A percentile compares a stretch with the other conserved stretches of the same genome.
phyloP scores from a whole-genome alignment of 2,888 invertebrate species.

The Zaprionus obscuricornis region DNA sequence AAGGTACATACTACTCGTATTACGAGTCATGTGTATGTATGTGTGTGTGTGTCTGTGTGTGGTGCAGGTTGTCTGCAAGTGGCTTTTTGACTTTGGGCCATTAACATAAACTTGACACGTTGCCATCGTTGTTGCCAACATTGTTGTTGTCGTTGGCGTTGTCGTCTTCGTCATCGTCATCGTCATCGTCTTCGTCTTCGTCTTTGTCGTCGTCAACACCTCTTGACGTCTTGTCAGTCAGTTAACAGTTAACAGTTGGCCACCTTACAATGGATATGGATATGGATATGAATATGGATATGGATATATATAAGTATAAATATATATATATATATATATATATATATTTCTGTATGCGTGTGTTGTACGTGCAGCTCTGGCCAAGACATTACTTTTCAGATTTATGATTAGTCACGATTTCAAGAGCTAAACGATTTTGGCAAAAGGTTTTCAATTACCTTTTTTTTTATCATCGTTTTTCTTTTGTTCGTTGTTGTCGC shows the following conservation, averaged over 20 bases:
- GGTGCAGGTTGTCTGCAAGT: constrained; percentile 42
- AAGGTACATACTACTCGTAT: constrained; percentile 2
- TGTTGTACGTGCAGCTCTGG: constrained; percentile 9
- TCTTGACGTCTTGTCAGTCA: constrained; percentile 25
- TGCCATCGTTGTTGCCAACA: constrained; percentile 22
- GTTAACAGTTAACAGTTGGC: constrained; percentile 48
- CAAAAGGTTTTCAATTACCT: constrained; percentile 37
- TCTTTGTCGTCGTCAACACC: constrained; percentile 21
- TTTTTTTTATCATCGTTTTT: constrained; percentile 6
- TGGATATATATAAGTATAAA: no score
- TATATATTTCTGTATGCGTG: no score
- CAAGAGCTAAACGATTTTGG: constrained; percentile 25
- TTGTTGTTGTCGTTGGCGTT: neutral
- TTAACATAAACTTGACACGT: constrained; percentile 73
- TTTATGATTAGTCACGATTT: constrained; percentile 76
- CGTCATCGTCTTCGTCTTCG: constrained; percentile 20
- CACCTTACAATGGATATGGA: constrained; percentile 12
- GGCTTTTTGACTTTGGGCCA: constrained; percentile 60
- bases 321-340: no score
- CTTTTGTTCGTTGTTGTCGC: constrained; percentile 1
- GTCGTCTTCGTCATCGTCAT: neutral
- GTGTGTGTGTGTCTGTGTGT: neutral
- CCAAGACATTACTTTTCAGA: constrained; percentile 46
- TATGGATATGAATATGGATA: constrained; percentile 24
- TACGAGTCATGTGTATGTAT: no score